A percentile compares a stretch with the other conserved stretches of the same genome.
Conservation (phyloP, 2,888 invertebrate genomes). For the Agrochola litura region DNA sequence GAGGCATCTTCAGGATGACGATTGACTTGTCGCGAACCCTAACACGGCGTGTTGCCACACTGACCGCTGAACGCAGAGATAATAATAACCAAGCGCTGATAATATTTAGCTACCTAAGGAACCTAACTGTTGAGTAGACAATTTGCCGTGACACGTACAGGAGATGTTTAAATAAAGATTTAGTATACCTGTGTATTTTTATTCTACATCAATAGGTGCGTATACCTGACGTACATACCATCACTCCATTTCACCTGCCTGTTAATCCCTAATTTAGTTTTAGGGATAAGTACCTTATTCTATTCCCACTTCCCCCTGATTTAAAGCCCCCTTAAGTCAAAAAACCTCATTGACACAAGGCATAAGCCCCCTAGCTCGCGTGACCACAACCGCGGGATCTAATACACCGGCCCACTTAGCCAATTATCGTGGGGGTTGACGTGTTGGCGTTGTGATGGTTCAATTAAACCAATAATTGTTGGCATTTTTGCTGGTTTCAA, state of each 20-base stretch:
- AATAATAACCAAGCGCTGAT: too few relatives aligned
- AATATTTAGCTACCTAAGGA: too few relatives aligned
- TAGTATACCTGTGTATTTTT: not conserved
- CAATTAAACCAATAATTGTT: constrained; percentile 80
- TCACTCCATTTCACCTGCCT: constrained; percentile 6
- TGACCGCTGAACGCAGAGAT: too few relatives aligned
- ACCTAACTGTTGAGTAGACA: too few relatives aligned
- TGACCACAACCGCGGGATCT: constrained; percentile 80
- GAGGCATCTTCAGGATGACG: too few relatives aligned
- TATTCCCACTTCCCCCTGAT: constrained; percentile 22
- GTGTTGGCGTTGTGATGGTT: constrained; percentile 80
- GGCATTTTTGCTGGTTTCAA: constrained; percentile 60
- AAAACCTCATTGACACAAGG: constrained; percentile 58
- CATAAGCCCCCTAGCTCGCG: constrained; percentile 73
- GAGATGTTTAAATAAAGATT: too few relatives aligned
- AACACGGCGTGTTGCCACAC: too few relatives aligned
- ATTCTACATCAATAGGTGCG: not conserved
- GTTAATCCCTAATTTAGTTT: constrained; percentile 31
- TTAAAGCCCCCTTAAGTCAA: constrained; percentile 46
- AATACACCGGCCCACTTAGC: constrained; percentile 82
- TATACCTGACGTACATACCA: not conserved
- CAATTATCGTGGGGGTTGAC: constrained; percentile 81
- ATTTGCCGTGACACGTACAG: too few relatives aligned
- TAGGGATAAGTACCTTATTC: constrained; percentile 23
- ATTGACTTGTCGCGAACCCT: too few relatives aligned